Percentiles rank a stretch among this genome's conserved stretches.
Conservation (phyloP, 30 jellyfish, hydroid and myxozoan species). For the Clytia hemisphaerica region DNA sequence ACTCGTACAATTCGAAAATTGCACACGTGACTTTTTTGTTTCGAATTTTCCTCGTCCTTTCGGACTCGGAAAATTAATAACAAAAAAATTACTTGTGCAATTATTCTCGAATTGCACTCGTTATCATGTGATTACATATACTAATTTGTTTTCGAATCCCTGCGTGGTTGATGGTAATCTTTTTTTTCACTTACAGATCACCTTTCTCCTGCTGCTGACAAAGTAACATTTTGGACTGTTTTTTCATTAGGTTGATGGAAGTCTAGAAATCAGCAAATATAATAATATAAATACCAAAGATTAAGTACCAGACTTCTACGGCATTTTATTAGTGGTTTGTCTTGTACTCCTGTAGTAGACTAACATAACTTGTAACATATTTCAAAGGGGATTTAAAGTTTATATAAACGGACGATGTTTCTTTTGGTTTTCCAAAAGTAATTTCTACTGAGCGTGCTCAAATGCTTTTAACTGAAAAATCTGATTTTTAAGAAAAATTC, state of each 20-base stretch:
- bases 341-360: slow-evolving; percentile 25
- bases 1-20: too few relatives aligned
- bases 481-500: background rate
- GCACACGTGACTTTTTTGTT: too few relatives aligned
- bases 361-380: slow-evolving; percentile 26
- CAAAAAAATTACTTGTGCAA: too few relatives aligned
- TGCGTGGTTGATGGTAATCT: too few relatives aligned
- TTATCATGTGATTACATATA: too few relatives aligned
- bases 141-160: too few relatives aligned
- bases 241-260: slow-evolving; percentile 25
- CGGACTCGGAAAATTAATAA: too few relatives aligned
- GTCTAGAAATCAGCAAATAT: slow-evolving; percentile 35
- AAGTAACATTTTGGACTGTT: background rate
- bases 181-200: background rate
- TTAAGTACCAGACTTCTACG: slow-evolving; percentile 28
- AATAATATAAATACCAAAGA: slow-evolving; percentile 35
- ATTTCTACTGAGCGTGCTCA: too few relatives aligned
- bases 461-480: too few relatives aligned
- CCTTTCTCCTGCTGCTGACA: background rate
- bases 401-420: slow-evolving; percentile 9
- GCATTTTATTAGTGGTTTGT: slow-evolving; percentile 30
- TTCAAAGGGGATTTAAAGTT: slow-evolving; percentile 30
- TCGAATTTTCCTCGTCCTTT: too few relatives aligned
- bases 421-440: too few relatives aligned
- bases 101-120: too few relatives aligned